Evolutionary conservation across 2,113 vertebrate genomes (phyloP), one percentile per base, ranked within the genome.

Genomic region (Austrofundulus limnaeus): DNA sequence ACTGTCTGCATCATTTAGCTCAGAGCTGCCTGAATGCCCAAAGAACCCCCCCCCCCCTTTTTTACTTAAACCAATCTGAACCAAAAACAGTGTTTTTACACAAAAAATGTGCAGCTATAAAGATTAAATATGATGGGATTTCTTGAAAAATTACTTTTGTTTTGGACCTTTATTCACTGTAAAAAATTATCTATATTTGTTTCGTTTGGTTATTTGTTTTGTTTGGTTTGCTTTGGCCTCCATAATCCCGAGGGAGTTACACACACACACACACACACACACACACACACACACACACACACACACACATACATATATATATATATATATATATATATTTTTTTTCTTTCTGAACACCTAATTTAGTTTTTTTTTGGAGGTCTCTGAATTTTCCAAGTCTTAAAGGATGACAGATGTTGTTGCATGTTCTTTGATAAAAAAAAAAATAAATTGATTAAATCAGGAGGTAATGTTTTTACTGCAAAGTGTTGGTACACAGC

Each of bases 1-100:
- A 39, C n/a, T 50, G 49, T 64, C 51, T 34, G 25, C 56, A 62
- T 59, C 31, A 58, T 48, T 85, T 60, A 66, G 48, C 42, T 49
- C 2, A 4, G 47, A 23, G 4, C 47, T n/a, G 9, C 16, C 14
- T 51, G 0, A 15, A 23, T 53, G 17, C 61, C 12, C 55, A 8
- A 45, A 66, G 48, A 60, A 14, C 61, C 61, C 1, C 39, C 3
- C 39, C 39, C 39, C 39, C 39, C 11, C 4, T 47, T 16, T 16
- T 12, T 38, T 4, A 23, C 34, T 16, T 7, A 55, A 37, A 20
- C 19, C 13, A 34, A 60, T 12, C 42, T 19, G 7, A 46, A 45
- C 25, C 25, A 59, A 24, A 3, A 45, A 1, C 6, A 3, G 21
- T 14, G 16, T 19, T 1, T 15, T 42, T 41, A 45, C 46, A 50